Evolutionary conservation across 2,797 vertebrate genomes (phyloP), one percentile per base, ranked within the genome.

Genomic region (Micropoecilia bifurca): DNA sequence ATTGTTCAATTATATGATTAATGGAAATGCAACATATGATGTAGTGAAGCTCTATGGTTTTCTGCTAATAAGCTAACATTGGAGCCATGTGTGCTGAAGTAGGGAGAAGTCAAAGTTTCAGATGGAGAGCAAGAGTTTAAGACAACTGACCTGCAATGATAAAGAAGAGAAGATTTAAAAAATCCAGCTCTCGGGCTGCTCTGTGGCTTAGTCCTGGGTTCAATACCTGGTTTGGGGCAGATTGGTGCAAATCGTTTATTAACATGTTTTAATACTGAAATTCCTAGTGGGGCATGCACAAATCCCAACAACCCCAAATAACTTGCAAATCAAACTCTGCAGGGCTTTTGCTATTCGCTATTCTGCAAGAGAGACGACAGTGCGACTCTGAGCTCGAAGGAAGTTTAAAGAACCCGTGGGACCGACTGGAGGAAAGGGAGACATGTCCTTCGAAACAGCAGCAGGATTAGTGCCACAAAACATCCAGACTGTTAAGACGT

Each of bases 291-390:
- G 7, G 39, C 36, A 39, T 10, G 63, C 18, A n/a, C 6, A n/a
- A 69, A n/a, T 13, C 41, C 39, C 66, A 39, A 41, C 63, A 41
- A 41, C 36, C 36, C 36, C 8, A 18, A 39, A 10, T 1, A 66
- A 39, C 8, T 36, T 14, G 7, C 66, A 45, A 9, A 69, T 41
- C 25, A 14, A 45, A n/a, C 36, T 41, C 63, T 12, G 36, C 63
- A 41, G 63, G 12, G 41, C 25, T 69, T 33, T 69, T 69, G 66
- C 82, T 76, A 85, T 80, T 80, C 80, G 61, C 82, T 75, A 84
- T 79, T 80, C 83, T 77, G 30, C 47, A 63, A 78, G 75, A 75
- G 78, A 88, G 82, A 77, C 45, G 25, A 78, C 50, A 36, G 10
- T 39, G 66, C n/a, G 6, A 8, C n/a, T 66, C n/a, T 4, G 36